Evolutionary conservation across 2,797 vertebrate species (phyloP).

Genomic region (Darevskia nairensis): DNA sequence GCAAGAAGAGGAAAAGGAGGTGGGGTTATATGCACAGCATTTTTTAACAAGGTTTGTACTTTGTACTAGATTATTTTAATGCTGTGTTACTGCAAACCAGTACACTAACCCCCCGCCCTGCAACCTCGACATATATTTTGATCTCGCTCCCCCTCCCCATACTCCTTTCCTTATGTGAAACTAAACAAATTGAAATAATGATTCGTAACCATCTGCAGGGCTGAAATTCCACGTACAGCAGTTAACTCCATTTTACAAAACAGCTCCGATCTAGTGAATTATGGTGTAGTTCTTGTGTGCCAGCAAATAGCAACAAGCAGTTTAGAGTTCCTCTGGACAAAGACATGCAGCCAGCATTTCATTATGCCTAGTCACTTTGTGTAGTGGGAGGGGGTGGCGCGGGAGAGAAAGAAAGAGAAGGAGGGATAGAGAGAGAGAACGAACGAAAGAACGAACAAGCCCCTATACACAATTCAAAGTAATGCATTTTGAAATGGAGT

Average conservation of each 20-base stretch:
- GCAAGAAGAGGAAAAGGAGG: background rate
- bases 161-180: slow-evolving; percentile 70
- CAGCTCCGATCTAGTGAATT: slow-evolving; percentile 80
- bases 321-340: slow-evolving; percentile 73
- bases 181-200: slow-evolving; percentile 82
- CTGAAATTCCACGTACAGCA: slow-evolving; percentile 80
- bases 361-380: slow-evolving; percentile 58
- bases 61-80: slow-evolving; percentile 18
- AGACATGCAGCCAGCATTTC: slow-evolving; percentile 61
- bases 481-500: slow-evolving; percentile 48
- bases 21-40: background rate
- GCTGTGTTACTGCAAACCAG: slow-evolving; percentile 40
- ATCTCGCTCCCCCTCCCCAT: slow-evolving; percentile 38
- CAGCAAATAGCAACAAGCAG: slow-evolving; percentile 77
- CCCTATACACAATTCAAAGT: slow-evolving; percentile 19
- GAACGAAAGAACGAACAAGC: background rate
- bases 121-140: slow-evolving; percentile 8
- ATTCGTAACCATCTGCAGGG: slow-evolving; percentile 81
- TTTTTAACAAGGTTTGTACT: slow-evolving; percentile 22
- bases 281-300: slow-evolving; percentile 69
- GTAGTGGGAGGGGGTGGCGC: background rate
- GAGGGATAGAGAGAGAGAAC: no score
- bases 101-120: slow-evolving; percentile 32
- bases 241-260: slow-evolving; percentile 83
- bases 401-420: background rate